Conservation (phyloP, 2,797 vertebrate species). For the Erethizon dorsatum region DNA sequence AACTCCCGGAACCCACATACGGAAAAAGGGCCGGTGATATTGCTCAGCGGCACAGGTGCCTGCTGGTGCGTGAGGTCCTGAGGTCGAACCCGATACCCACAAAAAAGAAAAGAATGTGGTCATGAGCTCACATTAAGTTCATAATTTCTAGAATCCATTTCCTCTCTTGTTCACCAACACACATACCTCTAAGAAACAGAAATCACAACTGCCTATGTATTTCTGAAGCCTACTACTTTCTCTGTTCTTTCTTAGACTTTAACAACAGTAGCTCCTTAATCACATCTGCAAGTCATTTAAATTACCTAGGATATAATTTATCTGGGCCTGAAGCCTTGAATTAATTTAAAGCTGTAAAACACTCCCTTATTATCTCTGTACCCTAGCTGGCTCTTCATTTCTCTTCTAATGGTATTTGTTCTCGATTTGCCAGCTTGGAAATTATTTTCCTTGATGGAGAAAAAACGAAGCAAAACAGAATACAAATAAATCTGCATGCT, state of each 20-base stretch:
- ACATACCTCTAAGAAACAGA: not conserved
- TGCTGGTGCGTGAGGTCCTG: no score
- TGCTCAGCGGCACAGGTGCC: no score
- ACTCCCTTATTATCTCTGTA: constrained; percentile 76
- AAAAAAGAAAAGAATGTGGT: no score
- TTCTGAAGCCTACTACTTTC: not conserved
- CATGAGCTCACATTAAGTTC: not conserved
- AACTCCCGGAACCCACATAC: no score
- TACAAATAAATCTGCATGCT: constrained; percentile 29
- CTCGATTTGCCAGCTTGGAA: constrained; percentile 77
- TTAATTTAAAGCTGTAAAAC: constrained; percentile 76
- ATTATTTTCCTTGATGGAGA: constrained; percentile 73
- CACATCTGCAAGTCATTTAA: constrained; percentile 75
- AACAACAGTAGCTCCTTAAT: constrained; percentile 59
- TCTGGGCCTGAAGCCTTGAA: constrained; percentile 71
- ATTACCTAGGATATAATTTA: constrained; percentile 72
- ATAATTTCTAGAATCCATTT: constrained; percentile 4
- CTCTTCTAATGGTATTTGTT: constrained; percentile 77
- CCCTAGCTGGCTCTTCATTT: constrained; percentile 66
- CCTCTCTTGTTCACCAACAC: not conserved
- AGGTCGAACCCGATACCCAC: no score
- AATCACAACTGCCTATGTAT: not conserved
- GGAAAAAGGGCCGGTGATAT: no score
- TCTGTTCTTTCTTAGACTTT: constrained; percentile 55
- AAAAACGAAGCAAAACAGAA: constrained; percentile 64